Conservation (phyloP, 2,797 vertebrate species). For the Xyrichtys novacula region DNA sequence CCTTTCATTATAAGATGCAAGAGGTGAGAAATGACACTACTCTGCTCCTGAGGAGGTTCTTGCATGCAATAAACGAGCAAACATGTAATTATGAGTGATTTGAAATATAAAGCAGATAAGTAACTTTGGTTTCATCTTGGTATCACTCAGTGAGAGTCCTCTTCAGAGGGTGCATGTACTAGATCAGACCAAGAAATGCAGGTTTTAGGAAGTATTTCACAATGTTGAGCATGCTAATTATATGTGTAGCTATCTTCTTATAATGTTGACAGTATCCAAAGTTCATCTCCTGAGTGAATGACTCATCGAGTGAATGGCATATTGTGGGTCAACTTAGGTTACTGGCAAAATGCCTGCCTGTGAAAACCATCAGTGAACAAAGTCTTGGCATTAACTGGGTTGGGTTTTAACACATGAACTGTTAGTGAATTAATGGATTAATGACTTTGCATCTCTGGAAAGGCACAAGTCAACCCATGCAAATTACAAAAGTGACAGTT, state of each 20-base stretch:
- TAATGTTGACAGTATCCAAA: conserved; percentile 26
- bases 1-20: conserved; percentile 15
- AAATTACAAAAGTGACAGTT: conserved; percentile 58
- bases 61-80: not conserved
- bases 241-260: conserved; percentile 16
- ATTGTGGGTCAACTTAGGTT: conserved; percentile 45
- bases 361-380: conserved; percentile 37
- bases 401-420: conserved; percentile 19
- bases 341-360: conserved; percentile 18
- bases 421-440: conserved; percentile 52
- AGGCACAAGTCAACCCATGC: conserved; percentile 43
- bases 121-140: not conserved
- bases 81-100: not conserved
- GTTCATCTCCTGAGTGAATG: conserved; percentile 14
- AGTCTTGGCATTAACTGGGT: conserved; percentile 19
- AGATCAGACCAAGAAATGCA: conserved; percentile 1
- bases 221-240: conserved; percentile 11
- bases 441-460: conserved; percentile 49
- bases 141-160: not conserved
- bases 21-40: not conserved
- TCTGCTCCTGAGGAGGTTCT: not conserved
- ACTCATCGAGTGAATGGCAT: not conserved
- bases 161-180: not conserved
- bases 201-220: too few species aligned
- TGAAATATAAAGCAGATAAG: not conserved